phyloP scores from a whole-genome alignment of 1,140 invertebrate genomes.

The Formica selysi region DNA sequence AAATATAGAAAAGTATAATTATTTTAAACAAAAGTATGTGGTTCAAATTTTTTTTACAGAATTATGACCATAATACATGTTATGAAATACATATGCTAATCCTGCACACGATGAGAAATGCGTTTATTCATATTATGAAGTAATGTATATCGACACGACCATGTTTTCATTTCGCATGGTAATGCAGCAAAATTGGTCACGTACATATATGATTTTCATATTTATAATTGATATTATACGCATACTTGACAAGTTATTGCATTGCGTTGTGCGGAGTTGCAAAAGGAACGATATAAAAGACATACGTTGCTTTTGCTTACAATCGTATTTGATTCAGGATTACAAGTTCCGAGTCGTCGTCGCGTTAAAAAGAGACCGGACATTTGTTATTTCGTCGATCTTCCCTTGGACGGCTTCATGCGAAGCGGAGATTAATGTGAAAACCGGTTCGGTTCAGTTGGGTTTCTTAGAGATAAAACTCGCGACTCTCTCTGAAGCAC shows the following conservation, averaged over 20 bases:
- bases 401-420: conserved; percentile 41
- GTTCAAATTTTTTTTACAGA: too few species aligned
- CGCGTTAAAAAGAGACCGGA: conserved; percentile 47
- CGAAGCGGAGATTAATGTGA: conserved; percentile 42
- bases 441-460: conserved; percentile 69
- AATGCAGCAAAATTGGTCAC: background rate
- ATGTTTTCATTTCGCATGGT: conserved; percentile 20
- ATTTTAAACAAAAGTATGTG: too few species aligned
- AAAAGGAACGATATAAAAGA: background rate
- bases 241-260: background rate
- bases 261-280: background rate
- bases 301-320: background rate
- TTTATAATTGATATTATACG: background rate
- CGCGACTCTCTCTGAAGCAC: conserved; percentile 23
- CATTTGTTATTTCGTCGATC: conserved; percentile 62
- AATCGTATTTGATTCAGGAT: background rate
- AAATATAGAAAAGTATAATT: too few species aligned
- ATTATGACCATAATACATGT: too few species aligned
- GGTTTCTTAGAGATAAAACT: conserved; percentile 56
- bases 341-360: background rate
- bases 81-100: too few species aligned
- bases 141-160: background rate
- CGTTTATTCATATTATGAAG: background rate
- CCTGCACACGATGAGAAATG: background rate
- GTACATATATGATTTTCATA: background rate